A percentile compares a stretch with the other conserved stretches of the same genome.
phyloP scores from a whole-genome alignment of 2,113 vertebrate genomes.

The Cebus imitator region DNA sequence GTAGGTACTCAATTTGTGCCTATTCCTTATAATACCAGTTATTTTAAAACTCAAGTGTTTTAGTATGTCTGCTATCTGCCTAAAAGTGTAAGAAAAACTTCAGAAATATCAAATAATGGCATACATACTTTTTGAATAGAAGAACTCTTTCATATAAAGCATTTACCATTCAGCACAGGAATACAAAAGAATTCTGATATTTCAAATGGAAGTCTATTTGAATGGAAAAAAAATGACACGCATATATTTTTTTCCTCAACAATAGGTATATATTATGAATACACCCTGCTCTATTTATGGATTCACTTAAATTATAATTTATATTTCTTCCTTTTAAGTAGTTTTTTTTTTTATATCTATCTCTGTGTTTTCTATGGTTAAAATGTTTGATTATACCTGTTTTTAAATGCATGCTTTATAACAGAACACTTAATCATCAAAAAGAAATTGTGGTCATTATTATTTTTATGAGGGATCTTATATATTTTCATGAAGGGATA shows the following conservation, averaged over 20 bases:
- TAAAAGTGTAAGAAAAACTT: conserved; percentile 66
- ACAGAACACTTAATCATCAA: not conserved
- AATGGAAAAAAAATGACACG: not conserved
- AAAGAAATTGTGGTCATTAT: not conserved
- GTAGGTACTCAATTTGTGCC: conserved; percentile 41
- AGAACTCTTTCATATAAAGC: conserved; percentile 40
- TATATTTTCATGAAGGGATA: not conserved
- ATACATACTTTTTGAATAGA: conserved; percentile 51
- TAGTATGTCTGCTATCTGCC: conserved; percentile 47
- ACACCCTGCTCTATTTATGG: not conserved
- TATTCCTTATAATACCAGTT: conserved; percentile 52
- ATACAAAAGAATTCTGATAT: conserved; percentile 16
- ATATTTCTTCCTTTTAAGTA: not conserved
- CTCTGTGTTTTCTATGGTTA: not conserved
- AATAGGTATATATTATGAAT: not conserved
- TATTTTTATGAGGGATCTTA: not conserved
- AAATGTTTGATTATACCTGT: not conserved
- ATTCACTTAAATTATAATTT: not conserved
- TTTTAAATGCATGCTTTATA: not conserved
- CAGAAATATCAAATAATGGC: conserved; percentile 59
- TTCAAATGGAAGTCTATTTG: conserved; percentile 41
- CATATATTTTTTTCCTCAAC: not conserved
- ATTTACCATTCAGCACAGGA: conserved; percentile 35
- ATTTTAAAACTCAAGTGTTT: conserved; percentile 66
- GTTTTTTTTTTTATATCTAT: not conserved